A percentile compares a stretch with the other conserved stretches of the same genome.
Conservation (phyloP, 64 coral and sea anemone genomes). For the Anthopleura sola region DNA sequence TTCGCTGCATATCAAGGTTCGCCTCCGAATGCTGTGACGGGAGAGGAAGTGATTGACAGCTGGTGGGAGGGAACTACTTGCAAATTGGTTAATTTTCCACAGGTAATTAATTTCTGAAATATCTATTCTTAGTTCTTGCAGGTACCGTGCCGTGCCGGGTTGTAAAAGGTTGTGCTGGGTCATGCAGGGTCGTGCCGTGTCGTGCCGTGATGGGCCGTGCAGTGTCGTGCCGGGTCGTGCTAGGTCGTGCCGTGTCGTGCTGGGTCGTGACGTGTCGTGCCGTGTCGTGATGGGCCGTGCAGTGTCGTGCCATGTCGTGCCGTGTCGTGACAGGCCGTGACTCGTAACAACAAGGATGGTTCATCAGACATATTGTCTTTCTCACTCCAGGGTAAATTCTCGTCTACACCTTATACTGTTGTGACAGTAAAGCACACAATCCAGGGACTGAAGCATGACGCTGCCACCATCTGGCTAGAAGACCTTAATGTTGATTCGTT, state of each 20-base stretch:
- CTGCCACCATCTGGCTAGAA: conserved; percentile 51
- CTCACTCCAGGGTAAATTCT: conserved; percentile 14
- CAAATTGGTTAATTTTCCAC: conserved; percentile 34
- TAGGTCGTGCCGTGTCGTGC: too few relatives aligned
- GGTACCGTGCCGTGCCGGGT: too few relatives aligned
- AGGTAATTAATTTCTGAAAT: conserved; percentile 9
- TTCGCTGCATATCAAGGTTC: conserved; percentile 61
- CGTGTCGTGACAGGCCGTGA: too few relatives aligned
- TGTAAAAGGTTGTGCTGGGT: too few relatives aligned
- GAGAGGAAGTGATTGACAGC: conserved; percentile 19
- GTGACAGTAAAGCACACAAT: conserved; percentile 34
- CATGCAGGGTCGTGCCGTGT: too few relatives aligned
- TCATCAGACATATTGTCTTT: not conserved
- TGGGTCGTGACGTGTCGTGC: too few relatives aligned
- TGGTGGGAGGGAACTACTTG: conserved; percentile 77
- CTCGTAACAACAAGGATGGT: too few relatives aligned
- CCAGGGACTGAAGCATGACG: conserved; percentile 26
- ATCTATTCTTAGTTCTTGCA: too few relatives aligned
- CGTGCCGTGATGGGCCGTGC: too few relatives aligned
- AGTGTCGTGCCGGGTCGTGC: too few relatives aligned
- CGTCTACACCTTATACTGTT: not conserved
- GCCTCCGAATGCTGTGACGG: conserved; percentile 42
- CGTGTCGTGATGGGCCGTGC: too few relatives aligned
- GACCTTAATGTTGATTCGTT: conserved; percentile 17
- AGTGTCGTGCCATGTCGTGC: too few relatives aligned